These are phyloP conservation scores for Spisula subtruncata DNA, from an alignment of 2,888 invertebrate genomes.

Conservation along the genomic window DNA sequence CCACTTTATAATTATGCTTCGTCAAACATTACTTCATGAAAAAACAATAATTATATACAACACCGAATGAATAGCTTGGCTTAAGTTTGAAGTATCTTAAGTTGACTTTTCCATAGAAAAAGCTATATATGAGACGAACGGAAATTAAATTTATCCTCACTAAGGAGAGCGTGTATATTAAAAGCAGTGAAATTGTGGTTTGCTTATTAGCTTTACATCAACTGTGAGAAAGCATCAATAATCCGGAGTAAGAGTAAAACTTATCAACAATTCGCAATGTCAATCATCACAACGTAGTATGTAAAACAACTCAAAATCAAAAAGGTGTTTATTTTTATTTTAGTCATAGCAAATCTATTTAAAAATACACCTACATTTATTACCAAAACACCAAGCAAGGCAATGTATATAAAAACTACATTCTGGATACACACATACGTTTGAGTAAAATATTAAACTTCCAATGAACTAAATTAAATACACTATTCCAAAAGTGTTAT, in stretches of 20 bases:
- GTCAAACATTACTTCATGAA: neutral
- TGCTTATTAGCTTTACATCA: neutral
- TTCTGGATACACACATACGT: too few species aligned
- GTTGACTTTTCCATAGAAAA: neutral
- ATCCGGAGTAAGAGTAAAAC: neutral
- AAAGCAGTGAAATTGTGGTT: neutral
- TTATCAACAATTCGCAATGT: neutral
- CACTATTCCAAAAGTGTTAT: too few species aligned
- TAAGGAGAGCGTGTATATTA: constrained; percentile 23
- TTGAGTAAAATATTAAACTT: too few species aligned
- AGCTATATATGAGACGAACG: constrained; percentile 11
- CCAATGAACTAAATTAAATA: too few species aligned
- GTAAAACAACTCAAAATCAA: too few species aligned
- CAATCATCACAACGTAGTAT: too few species aligned
- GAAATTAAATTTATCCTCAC: constrained; percentile 48
- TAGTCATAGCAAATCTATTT: too few species aligned
- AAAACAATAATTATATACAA: neutral
- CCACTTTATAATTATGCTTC: constrained; percentile 2
- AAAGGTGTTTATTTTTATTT: too few species aligned
- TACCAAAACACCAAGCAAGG: too few species aligned
- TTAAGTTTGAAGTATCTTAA: too few species aligned
- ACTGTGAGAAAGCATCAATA: neutral
- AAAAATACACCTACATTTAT: too few species aligned
- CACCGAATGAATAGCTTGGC: neutral
- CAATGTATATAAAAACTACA: too few species aligned